Percentiles rank a stretch among this genome's conserved stretches.
These are phyloP conservation scores for Lasioglossum zephyrum DNA, from an alignment of 2,888 invertebrate species.

Conservation along the genomic window DNA sequence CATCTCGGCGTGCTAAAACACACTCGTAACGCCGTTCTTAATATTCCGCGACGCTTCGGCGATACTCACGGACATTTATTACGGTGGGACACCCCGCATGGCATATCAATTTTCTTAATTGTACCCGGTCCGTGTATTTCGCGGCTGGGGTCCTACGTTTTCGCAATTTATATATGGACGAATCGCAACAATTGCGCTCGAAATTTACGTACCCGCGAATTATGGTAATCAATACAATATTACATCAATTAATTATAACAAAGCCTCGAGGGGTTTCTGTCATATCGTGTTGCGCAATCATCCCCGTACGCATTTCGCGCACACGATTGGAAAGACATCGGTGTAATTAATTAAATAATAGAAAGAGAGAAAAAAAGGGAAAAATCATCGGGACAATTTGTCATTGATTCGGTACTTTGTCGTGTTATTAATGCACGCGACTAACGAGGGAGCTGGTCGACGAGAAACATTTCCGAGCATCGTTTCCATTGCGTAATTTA, in stretches of 20 bases:
- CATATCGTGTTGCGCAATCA: slow-evolving; percentile 16
- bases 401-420: slow-evolving; percentile 25
- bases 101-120: neutral
- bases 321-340: neutral
- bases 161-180: slow-evolving; percentile 10
- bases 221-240: slow-evolving; percentile 27
- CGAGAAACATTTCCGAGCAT: slow-evolving; percentile 15
- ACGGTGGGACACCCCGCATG: neutral
- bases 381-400: neutral
- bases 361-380: neutral
- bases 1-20: neutral
- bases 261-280: neutral
- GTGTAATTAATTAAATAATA: slow-evolving; percentile 41
- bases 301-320: neutral
- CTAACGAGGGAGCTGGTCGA: slow-evolving; percentile 23
- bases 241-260: slow-evolving; percentile 13
- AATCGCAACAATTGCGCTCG: slow-evolving; percentile 1
- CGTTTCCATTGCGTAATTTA: slow-evolving; percentile 41
- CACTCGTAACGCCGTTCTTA: neutral
- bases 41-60: neutral
- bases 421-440: slow-evolving; percentile 23
- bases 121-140: neutral
- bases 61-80: neutral
- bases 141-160: neutral
- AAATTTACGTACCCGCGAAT: slow-evolving; percentile 19